Evolutionary conservation across 2,113 vertebrate species (phyloP), one percentile per base, ranked within the genome.

Genomic region (Pangasianodon gigas): DNA sequence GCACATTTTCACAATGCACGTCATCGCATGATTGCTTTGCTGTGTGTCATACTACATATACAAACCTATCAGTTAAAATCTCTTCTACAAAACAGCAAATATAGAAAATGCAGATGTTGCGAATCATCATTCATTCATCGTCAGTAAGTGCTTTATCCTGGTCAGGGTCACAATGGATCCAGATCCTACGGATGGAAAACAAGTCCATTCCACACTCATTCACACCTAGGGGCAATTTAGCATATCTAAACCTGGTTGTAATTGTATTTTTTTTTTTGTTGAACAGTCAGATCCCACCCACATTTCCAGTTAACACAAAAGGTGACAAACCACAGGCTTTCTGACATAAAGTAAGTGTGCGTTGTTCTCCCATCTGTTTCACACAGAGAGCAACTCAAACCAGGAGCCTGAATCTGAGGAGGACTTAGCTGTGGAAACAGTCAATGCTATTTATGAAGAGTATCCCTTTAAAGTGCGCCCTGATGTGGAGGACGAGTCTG

Each of bases 381-480:
- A 16, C 75, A 41, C 86, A 91, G 91, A 88, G 37, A 8, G 10
- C 62, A 62, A 58, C 16, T 18, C 60, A 1, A 52, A 5, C 29
- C 67, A 58, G 74, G 74, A 37, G 18, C 29, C 24, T 26, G 77
- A 87, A 10, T 80, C 81, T 65, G 87, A 88, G 69, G 88, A 88
- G 41, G 54, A 86, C 18, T 44, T 82, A 1, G 44, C 86, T 21
- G 54, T 91, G 16, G 87, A 67, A 62, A 82, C 91, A 2, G 84
- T 90, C 29, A 91, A 91, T 6, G 54, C 89, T n/a, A 87, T 91
- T 26, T 91, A 91, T 51, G 91, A 88, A 83, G 91, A 90, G 77
- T 90, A 75, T 71, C 83, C 37, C 13, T 90, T 83, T 86, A 90
- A 86, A 83, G 75, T 46, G 7, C 81, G 41, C 0, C 62, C 74